Percentiles rank a stretch among this genome's conserved stretches.
Evolutionary conservation across 2,888 invertebrate species (phyloP).

Genomic region (Drosophila helvetica): DNA sequence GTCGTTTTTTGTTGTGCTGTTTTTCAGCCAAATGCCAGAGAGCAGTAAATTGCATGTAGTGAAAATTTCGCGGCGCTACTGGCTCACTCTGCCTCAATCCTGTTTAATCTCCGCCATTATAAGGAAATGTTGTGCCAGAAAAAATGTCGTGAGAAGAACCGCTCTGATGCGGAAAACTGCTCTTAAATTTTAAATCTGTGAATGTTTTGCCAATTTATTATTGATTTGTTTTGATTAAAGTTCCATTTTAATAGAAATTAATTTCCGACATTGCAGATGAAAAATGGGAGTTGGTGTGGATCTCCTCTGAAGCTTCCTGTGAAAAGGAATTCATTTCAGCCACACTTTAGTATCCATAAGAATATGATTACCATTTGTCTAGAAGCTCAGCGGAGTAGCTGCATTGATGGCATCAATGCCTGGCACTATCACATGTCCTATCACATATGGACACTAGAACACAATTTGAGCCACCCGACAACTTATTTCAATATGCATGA

Average conservation of each 20-base stretch:
- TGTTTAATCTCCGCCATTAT: too few species aligned
- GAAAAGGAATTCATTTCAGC: too few species aligned
- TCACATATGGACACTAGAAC: not conserved
- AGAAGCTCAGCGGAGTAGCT: not conserved
- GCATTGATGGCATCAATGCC: not conserved
- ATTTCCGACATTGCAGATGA: not conserved
- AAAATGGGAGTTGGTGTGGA: not conserved
- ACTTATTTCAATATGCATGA: constrained; percentile 32
- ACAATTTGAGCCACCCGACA: not conserved
- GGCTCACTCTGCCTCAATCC: too few species aligned
- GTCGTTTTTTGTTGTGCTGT: too few species aligned
- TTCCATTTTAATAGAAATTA: not conserved
- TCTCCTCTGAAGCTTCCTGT: too few species aligned
- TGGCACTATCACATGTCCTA: constrained; percentile 32
- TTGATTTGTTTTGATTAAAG: not conserved
- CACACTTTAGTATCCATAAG: too few species aligned
- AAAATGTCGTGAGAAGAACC: too few species aligned
- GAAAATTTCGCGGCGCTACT: too few species aligned
- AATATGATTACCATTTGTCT: too few species aligned
- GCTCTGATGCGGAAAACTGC: not conserved
- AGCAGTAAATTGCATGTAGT: too few species aligned
- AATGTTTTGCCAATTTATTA: not conserved
- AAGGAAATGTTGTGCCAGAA: too few species aligned
- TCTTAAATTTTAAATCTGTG: not conserved
- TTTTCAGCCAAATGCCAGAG: too few species aligned